Conservation (phyloP, 2,113 vertebrate species). For the Myrmecobius fasciatus region DNA sequence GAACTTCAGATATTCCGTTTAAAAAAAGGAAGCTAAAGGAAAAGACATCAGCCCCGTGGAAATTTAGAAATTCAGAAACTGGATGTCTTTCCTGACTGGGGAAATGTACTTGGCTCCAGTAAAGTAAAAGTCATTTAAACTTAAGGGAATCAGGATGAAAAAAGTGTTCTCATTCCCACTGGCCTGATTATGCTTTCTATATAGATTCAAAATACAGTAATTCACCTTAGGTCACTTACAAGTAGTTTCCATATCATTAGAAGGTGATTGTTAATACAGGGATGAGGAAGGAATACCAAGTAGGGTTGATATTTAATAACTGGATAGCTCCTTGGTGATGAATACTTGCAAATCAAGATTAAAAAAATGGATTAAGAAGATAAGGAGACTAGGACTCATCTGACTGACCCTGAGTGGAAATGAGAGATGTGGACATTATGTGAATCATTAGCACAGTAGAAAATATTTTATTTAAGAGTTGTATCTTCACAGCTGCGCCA, state of each 20-base stretch:
- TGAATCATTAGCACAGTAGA: not conserved
- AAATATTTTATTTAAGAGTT: not conserved
- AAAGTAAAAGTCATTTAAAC: not conserved
- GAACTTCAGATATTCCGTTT: not conserved
- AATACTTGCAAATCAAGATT: not conserved
- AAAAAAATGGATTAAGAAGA: not conserved
- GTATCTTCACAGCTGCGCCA: not conserved
- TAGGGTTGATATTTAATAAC: not conserved
- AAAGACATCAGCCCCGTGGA: not conserved
- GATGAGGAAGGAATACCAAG: not conserved
- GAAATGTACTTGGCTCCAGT: not conserved
- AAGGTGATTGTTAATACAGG: not conserved
- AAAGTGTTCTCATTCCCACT: conserved; percentile 6
- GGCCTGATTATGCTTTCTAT: not conserved
- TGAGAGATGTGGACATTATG: not conserved
- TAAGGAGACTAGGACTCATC: not conserved
- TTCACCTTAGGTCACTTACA: not conserved
- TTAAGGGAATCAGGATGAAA: not conserved
- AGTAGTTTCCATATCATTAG: not conserved
- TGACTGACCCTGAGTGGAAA: not conserved
- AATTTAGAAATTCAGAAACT: not conserved
- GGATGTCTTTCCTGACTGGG: not conserved
- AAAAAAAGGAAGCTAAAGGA: not conserved
- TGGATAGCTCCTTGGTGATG: not conserved
- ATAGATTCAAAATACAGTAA: not conserved